Evolutionary conservation across 2,113 vertebrate genomes (phyloP).

Genomic region (Steatornis caripensis): DNA sequence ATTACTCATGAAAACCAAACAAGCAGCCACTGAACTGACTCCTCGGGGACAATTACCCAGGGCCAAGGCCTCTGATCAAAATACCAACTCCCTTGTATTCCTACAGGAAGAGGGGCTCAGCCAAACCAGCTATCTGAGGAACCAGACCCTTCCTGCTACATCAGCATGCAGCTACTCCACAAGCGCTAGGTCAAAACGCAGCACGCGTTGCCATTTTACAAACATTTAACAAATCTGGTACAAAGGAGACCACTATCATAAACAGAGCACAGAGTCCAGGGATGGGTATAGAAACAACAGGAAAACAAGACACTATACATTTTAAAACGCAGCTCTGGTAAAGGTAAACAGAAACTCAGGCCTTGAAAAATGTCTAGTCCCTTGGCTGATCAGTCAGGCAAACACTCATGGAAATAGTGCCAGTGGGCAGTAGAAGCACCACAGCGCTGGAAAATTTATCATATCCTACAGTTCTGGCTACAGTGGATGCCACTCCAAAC

Average conservation of each 20-base stretch:
- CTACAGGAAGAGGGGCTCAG: conserved; percentile 53
- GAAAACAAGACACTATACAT: not conserved
- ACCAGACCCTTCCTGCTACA: conserved; percentile 68
- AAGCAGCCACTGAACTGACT: not conserved
- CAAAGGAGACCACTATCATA: not conserved
- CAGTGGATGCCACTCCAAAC: not conserved
- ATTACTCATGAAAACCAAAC: not conserved
- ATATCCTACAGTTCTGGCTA: not conserved
- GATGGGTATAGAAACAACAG: not conserved
- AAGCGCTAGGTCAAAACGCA: not conserved
- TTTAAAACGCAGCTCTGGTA: not conserved
- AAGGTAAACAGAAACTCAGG: not conserved
- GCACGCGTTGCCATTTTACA: not conserved
- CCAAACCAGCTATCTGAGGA: conserved; percentile 55
- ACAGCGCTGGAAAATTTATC: not conserved
- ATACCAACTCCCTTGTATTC: not conserved
- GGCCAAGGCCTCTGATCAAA: conserved; percentile 25
- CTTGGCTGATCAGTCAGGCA: not conserved
- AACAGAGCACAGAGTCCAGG: not conserved
- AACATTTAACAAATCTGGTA: not conserved
- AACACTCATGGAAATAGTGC: not conserved
- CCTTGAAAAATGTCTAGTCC: not conserved
- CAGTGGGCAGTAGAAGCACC: not conserved
- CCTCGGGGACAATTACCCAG: conserved; percentile 24
- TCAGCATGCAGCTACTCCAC: not conserved